Evolutionary conservation across 2,797 vertebrate species (phyloP), one percentile per base, ranked within the genome.

Genomic region (Perdix hodgsoniae): DNA sequence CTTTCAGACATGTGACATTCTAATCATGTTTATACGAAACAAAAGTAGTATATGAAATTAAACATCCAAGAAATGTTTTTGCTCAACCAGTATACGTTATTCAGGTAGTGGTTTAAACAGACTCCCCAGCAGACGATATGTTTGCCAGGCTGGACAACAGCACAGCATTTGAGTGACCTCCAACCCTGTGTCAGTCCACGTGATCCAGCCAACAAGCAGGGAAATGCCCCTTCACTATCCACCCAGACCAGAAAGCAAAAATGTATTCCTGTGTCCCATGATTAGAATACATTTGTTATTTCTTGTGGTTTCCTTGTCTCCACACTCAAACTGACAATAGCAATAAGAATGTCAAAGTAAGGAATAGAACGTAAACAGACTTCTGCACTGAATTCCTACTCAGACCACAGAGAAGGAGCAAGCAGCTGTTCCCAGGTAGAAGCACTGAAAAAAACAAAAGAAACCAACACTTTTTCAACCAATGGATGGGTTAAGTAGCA

Each of bases 141-240:
- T 1, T 0, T 0, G 39, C 6, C 21, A 35, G 39, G 11, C 18
- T 21, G 19, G 4, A 17, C 1, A 0, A 29, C 61, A 50, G 29
- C 0, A 1, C 4, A 17, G 21, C 35, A 50, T 40, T 80, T 39
- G 24, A 27, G 40, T 40, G 54, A 66, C 29, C 40, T 65, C 35
- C 3, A 44, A 66, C 42, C 65, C 8, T n/a, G 19, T n/a, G 65
- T 6, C 19, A 13, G 14, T 9, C 31, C 33, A 52, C 19, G 52
- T 33, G 4, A 15, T 19, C 18, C 70, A 75, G 14, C 16, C 44
- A 88, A 40, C 35, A 81, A 45, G 4, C 67, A 63, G 21, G 3
- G n/a, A 54, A 26, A 42, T 54, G 15, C 4, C 37, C n/a, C 27
- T 35, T 78, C 33, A 18, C 5, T 45, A 27, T 10, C 49, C 22